These are phyloP conservation scores for cattle (Bos taurus) DNA, from an alignment of 2,113 vertebrate genomes.

Conservation along the genomic window ARS-UCD2.0 NC_037344.1:67863001-67863500, in stretches of 20 bases:
- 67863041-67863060: background rate
- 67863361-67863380: background rate
- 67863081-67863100: background rate
- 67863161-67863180: background rate
- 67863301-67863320: background rate
- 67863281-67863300: background rate
- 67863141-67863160: background rate
- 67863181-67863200: background rate
- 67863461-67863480: background rate
- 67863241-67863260: background rate
- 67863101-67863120: background rate
- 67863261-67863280: background rate
- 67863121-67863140: background rate
- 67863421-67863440: slow-evolving; percentile 22
- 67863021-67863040: background rate
- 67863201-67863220: background rate
- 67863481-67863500: background rate
- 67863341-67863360: background rate
- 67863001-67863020: slow-evolving; percentile 27
- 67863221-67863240: background rate
- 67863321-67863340: background rate
- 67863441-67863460: background rate
- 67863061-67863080: slow-evolving; percentile 11
- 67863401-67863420: background rate
- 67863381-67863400: background rate